Conservation (phyloP, 2,797 vertebrate species). For the Chelonia mydas region DNA sequence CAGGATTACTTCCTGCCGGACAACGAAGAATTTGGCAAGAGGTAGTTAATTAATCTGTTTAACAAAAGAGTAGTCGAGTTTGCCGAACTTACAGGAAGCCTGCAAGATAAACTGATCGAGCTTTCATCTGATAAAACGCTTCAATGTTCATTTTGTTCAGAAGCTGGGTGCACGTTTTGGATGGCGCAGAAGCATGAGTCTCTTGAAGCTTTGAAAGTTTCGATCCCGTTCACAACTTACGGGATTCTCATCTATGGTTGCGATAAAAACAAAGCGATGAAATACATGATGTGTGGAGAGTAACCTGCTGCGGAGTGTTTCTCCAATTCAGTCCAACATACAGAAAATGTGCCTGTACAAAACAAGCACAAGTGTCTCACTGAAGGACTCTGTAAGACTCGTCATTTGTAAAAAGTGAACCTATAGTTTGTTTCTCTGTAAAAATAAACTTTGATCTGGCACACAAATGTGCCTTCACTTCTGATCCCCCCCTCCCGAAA, state of each 20-base stretch:
- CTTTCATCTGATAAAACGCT: too few relatives aligned
- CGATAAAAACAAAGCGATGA: not conserved
- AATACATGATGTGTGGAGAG: not conserved
- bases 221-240: not conserved
- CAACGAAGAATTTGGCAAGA: not conserved
- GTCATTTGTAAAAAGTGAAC: not conserved
- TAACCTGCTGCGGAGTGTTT: not conserved
- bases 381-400: not conserved
- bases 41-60: too few relatives aligned
- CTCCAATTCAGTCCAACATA: not conserved
- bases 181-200: not conserved
- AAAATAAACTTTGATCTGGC: not conserved
- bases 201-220: not conserved
- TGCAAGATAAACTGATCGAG: not conserved
- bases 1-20: not conserved
- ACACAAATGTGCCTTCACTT: not conserved
- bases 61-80: not conserved
- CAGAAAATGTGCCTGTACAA: not conserved
- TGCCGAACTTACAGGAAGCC: not conserved
- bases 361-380: not conserved
- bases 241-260: not conserved
- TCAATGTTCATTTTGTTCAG: not conserved
- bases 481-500: not conserved
- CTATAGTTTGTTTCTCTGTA: not conserved
- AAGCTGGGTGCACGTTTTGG: not conserved